Base-by-base conservation (phyloP, 2,113 vertebrate species). In the Accipiter cooperii region DNA sequence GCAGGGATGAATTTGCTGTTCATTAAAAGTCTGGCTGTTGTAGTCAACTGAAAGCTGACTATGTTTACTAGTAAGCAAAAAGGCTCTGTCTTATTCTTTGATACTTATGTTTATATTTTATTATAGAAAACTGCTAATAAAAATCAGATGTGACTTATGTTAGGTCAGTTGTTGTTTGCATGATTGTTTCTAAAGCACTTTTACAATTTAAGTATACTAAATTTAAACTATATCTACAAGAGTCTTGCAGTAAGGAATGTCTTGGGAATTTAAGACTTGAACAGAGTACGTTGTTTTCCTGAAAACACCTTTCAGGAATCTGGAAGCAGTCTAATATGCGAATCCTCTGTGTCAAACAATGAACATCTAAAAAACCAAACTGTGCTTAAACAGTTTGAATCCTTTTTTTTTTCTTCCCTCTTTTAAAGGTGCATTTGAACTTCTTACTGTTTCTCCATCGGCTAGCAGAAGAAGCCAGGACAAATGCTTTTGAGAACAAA, bases 361-460 rank as follows among this genome's bases (percentile, higher is more conserved):
- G 1, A 75, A 16, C 51, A 52, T 52, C 14, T 52, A 26, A 52
- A 26, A 26, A 52, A 26, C 6, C 13, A 31, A 71, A 55, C 19
- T 85, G 8, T 91, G 46, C 61, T 76, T 84, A 47, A 89, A 38
- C n/a, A 71, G 60, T 71, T 70, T 61, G 57, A 93, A 77, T 85
- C 52, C 8, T 10, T 51, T 19, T 61, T 61, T 92, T 40, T 52
- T 6, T 3, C 12, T 81, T 61, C 19, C 22, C 29, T 96, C 20
- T 96, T 96, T 90, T 81, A 81, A 97, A 99, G 98, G 78, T 99
- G n/a, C 97, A 98, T 90, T 97, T 99, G 94, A 98, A 34, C 73
- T 98, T 98, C 93, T 96, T 98, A 63, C 66, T 98, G 11, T 98
- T 98, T 96, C 88, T 98, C 19, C 97, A 95, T 83, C 98, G 98